Base-by-base conservation (phyloP, 2,797 vertebrate species). In the Calcarius lapponicus region DNA sequence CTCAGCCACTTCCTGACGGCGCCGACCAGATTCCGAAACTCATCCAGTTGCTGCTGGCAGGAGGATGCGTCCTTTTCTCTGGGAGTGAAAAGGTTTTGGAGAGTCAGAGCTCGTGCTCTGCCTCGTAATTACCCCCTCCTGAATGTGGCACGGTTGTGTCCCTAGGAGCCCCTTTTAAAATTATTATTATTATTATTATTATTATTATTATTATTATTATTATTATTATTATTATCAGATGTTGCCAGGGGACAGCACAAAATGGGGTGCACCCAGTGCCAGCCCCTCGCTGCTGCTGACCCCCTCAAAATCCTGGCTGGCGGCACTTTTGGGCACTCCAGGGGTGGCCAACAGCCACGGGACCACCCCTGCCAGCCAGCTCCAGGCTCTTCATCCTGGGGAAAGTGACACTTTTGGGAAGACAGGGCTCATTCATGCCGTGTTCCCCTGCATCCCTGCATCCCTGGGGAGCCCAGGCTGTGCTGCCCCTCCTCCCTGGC, bases 1-100 rank as follows among this genome's bases (percentile, higher is more conserved):
- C 98, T 99, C 56, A 99, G 97, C 99, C 99, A 99, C 97, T 99
- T 98, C 97, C 98, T 98, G 93, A 99, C 67, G 75, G 98, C 97
- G 43, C 98, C 97, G 3, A 99, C 98, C 96, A 99, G 97, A 74
- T 97, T 97, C 34, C 98, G 98, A 98, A 99, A 99, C 69, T 98
- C 98, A 1, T 97, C 98, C 95, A 99, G 97, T 89, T 98, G 98
- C 94, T 99, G 98, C 97, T 98, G 99, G 92, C 99, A 99, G 95
- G 97, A 98, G 53, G 98, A 98, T 7, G 99, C 98, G 84, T 99
- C 98, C 74, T 97, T 97, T 93, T 99, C 98, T 96, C 99, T 99
- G 98, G 18, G 69, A 96, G 78, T 47, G 76, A 95, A 97, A 92
- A 95, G 42, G 50, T 92, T 95, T 80, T 7, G 5, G 80, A 83